phyloP scores from a whole-genome alignment of 2,888 invertebrate species.

The Ethmia dodecea region DNA sequence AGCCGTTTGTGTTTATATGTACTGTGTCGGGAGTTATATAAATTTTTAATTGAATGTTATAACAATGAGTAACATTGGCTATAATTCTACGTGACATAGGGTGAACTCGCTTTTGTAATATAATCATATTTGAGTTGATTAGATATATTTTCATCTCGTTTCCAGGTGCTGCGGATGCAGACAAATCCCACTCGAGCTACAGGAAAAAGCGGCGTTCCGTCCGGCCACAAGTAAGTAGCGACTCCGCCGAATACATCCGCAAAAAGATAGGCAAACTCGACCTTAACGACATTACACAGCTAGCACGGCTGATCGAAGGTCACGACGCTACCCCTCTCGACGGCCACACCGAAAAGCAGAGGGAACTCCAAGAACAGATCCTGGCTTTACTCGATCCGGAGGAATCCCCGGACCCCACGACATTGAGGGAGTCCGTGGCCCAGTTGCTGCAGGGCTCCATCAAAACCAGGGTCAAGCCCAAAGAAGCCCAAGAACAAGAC shows the following conservation, averaged over 20 bases:
- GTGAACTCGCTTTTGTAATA: too few species aligned
- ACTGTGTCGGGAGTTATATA: too few species aligned
- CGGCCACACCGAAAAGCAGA: conserved; percentile 40
- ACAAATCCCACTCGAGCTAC: conserved; percentile 60
- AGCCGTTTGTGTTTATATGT: too few species aligned
- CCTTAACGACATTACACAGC: conserved; percentile 55
- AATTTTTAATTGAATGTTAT: too few species aligned
- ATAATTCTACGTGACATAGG: too few species aligned
- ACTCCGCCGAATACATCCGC: conserved; percentile 55
- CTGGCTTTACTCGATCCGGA: conserved; percentile 54
- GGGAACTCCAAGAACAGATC: conserved; percentile 57
- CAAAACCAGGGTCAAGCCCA: conserved; percentile 32
- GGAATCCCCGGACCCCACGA: conserved; percentile 48
- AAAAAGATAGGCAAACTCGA: conserved; percentile 60
- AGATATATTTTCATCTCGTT: too few species aligned
- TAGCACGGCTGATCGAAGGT: conserved; percentile 59
- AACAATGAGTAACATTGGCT: too few species aligned
- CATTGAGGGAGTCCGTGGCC: conserved; percentile 45
- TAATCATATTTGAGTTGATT: too few species aligned
- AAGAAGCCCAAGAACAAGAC: conserved; percentile 21
- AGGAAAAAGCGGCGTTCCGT: conserved; percentile 56
- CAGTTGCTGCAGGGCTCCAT: conserved; percentile 47
- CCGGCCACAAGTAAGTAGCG: conserved; percentile 66
- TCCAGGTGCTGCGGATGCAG: conserved; percentile 54
- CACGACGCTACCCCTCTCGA: conserved; percentile 39